phyloP scores from a whole-genome alignment of 2,113 vertebrate species.

The Nestor notabilis region DNA sequence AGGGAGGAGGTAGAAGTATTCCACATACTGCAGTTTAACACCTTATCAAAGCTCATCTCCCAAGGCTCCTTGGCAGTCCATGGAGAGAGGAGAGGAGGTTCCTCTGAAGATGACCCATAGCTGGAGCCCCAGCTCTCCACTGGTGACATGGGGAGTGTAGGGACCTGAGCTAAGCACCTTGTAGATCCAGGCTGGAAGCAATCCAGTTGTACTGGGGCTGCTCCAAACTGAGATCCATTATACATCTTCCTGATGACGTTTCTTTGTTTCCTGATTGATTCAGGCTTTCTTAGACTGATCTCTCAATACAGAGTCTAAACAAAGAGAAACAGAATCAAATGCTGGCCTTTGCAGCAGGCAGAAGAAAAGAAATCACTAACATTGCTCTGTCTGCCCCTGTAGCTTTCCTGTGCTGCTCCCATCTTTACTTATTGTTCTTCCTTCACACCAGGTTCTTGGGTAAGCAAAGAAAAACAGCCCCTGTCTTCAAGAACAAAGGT shows the following conservation, averaged over 20 bases:
- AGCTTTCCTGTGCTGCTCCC: neutral
- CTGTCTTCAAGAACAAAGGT: neutral
- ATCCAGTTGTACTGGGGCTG: neutral
- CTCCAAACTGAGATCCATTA: neutral
- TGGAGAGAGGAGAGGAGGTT: neutral
- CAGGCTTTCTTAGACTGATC: neutral
- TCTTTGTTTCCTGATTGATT: constrained; percentile 45
- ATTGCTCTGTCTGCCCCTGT: neutral
- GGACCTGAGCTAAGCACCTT: neutral
- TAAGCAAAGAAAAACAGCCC: neutral
- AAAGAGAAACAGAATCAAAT: constrained; percentile 15
- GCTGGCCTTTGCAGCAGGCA: neutral
- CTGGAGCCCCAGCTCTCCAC: neutral
- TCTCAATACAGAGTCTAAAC: neutral
- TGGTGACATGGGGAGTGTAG: accelerated
- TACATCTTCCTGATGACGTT: neutral
- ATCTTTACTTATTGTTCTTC: neutral
- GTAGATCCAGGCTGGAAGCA: neutral
- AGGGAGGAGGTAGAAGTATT: neutral
- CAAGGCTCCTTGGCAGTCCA: neutral
- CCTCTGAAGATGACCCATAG: neutral
- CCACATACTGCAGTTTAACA: neutral
- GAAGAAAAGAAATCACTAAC: neutral
- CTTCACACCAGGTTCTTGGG: neutral
- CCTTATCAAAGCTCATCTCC: neutral